These are phyloP conservation scores for Manacus vitellinus DNA, from an alignment of 2,113 vertebrate species.

Conservation along the genomic window DNA sequence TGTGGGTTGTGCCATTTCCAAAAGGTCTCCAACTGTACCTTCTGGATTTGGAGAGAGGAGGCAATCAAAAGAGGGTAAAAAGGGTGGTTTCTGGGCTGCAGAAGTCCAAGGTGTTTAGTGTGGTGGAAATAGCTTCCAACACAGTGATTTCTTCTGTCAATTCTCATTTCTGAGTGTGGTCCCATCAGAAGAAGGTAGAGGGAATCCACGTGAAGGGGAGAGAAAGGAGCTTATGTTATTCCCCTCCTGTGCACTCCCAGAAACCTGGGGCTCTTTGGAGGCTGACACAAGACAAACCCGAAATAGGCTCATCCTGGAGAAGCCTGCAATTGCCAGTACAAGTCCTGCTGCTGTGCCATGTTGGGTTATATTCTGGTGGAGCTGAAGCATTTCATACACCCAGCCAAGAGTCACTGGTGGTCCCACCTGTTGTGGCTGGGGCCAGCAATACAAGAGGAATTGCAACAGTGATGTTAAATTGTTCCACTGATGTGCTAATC, in stretches of 20 bases:
- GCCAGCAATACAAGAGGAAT: not conserved
- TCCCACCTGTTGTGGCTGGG: not conserved
- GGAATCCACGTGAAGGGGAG: not conserved
- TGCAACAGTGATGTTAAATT: not conserved
- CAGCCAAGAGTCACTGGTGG: not conserved
- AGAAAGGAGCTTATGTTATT: not conserved
- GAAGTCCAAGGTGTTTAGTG: not conserved
- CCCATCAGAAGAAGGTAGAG: not conserved
- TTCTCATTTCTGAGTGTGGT: not conserved
- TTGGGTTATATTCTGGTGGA: not conserved
- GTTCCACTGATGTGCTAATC: not conserved
- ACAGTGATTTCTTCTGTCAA: not conserved
- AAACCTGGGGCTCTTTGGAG: not conserved
- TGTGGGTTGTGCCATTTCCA: not conserved
- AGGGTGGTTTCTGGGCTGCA: not conserved
- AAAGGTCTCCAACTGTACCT: not conserved
- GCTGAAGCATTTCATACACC: rapidly evolving
- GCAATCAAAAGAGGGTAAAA: not conserved
- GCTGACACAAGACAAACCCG: not conserved
- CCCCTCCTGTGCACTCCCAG: not conserved
- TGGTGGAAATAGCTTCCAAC: not conserved
- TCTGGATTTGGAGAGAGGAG: not conserved
- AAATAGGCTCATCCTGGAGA: not conserved
- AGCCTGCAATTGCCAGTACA: not conserved
- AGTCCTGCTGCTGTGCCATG: not conserved